Evolutionary conservation across 2,888 invertebrate species (phyloP), one percentile per base, ranked within the genome.

Genomic region (Tipula helvola): DNA sequence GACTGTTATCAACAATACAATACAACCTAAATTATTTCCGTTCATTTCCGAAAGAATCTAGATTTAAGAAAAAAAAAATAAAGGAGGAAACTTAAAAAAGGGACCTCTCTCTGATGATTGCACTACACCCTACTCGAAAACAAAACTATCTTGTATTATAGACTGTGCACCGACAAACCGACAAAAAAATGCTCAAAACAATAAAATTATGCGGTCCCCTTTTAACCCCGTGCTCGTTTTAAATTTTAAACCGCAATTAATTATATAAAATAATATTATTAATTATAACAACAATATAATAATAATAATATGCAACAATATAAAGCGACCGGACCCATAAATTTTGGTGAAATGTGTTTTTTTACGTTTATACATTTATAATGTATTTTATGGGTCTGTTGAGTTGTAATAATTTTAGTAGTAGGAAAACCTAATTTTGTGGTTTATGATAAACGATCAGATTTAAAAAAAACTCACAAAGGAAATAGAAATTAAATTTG

Each of bases 321-420:
- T 71, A 71, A 10, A n/a, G 28, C 28, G 71, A 71, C 71, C 71
- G 71, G 71, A 71, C 71, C 71, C 28, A 71, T 71, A 71, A 71
- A 71, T 71, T 71, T 71, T 71, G 28, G 28, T 28, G 10, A 71
- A 71, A 71, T 71, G 71, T 71, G 28, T 28, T 71, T 71, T 7
- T 39, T 44, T 44, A 71, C 71, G 28, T 71, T 71, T 71, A 28
- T 28, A 57, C 57, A 18, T 57, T 57, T 57, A 28, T 71, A 71
- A 71, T 71, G 71, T 71, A 71, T 71, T 71, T 71, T 71, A 71
- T 71, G 71, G 71, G 71, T 71, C 71, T 71, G 71, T 71, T 71
- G 71, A 71, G 18, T 71, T 71, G 28, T 28, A 71, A 71, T 10
- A 71, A 71, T 28, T 28, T 71, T 71, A 28, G 71, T 71, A 71